Conservation (phyloP, 2,797 vertebrate genomes). For the Rhodeus uyekii region DNA sequence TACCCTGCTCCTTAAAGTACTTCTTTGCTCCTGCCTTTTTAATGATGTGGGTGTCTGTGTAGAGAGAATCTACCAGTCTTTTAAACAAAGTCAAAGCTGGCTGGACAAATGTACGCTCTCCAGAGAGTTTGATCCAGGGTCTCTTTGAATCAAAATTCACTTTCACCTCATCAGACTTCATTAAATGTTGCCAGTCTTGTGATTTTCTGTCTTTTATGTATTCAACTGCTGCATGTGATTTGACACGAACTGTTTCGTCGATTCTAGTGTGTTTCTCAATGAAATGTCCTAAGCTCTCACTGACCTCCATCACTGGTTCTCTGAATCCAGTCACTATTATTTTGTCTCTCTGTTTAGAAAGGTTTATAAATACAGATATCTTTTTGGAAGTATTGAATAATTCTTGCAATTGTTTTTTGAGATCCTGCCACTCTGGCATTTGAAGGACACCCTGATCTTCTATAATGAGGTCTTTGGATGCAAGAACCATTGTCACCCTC, state of each 20-base stretch:
- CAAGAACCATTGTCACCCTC: conserved; percentile 67
- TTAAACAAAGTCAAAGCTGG: conserved; percentile 59
- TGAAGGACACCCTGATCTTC: conserved; percentile 68
- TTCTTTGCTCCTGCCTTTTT: conserved; percentile 82
- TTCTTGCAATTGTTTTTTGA: conserved; percentile 60
- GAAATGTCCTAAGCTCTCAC: conserved; percentile 68
- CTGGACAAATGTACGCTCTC: conserved; percentile 71
- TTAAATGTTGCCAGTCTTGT: conserved; percentile 49
- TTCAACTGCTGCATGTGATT: conserved; percentile 62
- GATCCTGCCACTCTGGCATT: conserved; percentile 69
- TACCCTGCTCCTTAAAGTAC: conserved; percentile 72
- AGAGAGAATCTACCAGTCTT: conserved; percentile 59
- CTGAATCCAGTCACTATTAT: conserved; percentile 75
- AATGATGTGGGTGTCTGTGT: conserved; percentile 64
- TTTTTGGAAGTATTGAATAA: conserved; percentile 62
- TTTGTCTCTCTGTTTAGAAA: conserved; percentile 21
- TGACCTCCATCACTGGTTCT: conserved; percentile 69
- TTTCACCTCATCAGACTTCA: conserved; percentile 59
- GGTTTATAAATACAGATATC: conserved; percentile 61
- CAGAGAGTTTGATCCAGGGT: conserved; percentile 73
- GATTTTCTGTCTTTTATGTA: conserved; percentile 75
- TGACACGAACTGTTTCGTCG: conserved; percentile 63
- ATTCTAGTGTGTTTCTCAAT: conserved; percentile 68
- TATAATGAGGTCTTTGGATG: conserved; percentile 60
- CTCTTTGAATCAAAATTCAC: conserved; percentile 59